phyloP scores from a whole-genome alignment of 2,797 vertebrate species.

The Sebastes taczanowskii region DNA sequence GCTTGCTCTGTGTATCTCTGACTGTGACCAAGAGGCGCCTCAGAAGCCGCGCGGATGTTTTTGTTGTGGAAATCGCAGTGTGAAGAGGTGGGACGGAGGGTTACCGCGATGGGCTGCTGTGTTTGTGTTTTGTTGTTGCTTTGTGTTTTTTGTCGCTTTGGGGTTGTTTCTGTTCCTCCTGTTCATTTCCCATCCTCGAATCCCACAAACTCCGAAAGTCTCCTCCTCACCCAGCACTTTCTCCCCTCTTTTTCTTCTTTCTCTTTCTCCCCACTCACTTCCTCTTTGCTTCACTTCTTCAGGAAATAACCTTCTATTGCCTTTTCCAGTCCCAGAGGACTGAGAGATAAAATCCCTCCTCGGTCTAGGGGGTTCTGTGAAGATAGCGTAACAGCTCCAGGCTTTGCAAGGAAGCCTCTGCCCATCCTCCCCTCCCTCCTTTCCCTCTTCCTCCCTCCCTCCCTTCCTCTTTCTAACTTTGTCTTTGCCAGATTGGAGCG shows the following conservation, averaged over 20 bases:
- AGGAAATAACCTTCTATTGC: slow-evolving; percentile 76
- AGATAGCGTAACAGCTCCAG: slow-evolving; percentile 74
- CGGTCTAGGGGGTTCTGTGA: slow-evolving; percentile 71
- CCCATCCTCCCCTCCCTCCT: slow-evolving; percentile 29
- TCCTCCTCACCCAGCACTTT: slow-evolving; percentile 28
- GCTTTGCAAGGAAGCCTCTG: slow-evolving; percentile 69
- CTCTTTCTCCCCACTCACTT: slow-evolving; percentile 13
- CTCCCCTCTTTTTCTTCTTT: slow-evolving; percentile 16
- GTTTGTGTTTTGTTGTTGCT: slow-evolving; percentile 67
- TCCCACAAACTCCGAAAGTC: slow-evolving; percentile 44
- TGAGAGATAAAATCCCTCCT: slow-evolving; percentile 75
- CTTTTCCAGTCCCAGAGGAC: slow-evolving; percentile 73
- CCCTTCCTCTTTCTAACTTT: slow-evolving; percentile 46
- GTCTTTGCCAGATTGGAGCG: slow-evolving; percentile 35
- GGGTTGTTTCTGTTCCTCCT: slow-evolving; percentile 37
- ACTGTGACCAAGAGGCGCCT: slow-evolving; percentile 46
- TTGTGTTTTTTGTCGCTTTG: slow-evolving; percentile 53
- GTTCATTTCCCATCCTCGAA: slow-evolving; percentile 41
- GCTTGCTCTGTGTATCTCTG: slow-evolving; percentile 25
- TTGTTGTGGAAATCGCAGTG: slow-evolving; percentile 70
- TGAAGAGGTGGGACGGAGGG: slow-evolving; percentile 53
- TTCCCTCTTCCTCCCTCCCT: slow-evolving; percentile 2
- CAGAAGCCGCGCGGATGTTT: slow-evolving; percentile 40
- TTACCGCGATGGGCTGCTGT: slow-evolving; percentile 16
- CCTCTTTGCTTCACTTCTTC: slow-evolving; percentile 66